phyloP scores from a whole-genome alignment of 2,888 invertebrate species.

The Scelioninae gen. 2 region DNA sequence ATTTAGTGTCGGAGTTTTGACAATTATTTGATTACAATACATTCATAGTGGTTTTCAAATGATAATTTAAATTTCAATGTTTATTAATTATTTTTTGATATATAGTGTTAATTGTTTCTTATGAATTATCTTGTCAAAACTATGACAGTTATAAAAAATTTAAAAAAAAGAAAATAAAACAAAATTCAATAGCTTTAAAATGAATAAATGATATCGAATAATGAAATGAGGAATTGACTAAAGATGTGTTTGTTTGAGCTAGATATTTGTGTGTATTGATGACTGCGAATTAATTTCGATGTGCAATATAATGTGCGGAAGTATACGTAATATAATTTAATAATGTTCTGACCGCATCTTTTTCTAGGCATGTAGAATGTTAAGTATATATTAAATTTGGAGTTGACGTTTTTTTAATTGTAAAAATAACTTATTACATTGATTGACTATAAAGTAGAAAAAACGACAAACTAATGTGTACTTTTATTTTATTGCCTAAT shows the following conservation, averaged over 20 bases:
- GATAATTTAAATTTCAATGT: neutral
- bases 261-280: constrained; percentile 29
- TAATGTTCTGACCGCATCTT: constrained; percentile 52
- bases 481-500: constrained; percentile 6
- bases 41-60: neutral
- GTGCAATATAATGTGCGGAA: constrained; percentile 33
- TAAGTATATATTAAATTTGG: constrained; percentile 44
- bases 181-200: too few relatives aligned
- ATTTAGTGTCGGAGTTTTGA: constrained; percentile 16
- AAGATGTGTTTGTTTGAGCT: constrained; percentile 22
- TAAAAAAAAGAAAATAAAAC: too few relatives aligned
- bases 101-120: too few relatives aligned
- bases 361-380: constrained; percentile 46
- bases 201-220: constrained; percentile 11
- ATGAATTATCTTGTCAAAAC: too few relatives aligned
- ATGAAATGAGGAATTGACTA: constrained; percentile 49
- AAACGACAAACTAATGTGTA: constrained; percentile 17
- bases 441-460: constrained; percentile 45
- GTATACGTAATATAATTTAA: constrained; percentile 34
- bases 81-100: too few relatives aligned
- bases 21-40: constrained; percentile 7
- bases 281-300: constrained; percentile 40
- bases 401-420: constrained; percentile 53
- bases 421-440: constrained; percentile 56
- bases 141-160: too few relatives aligned